These are phyloP conservation scores for Parnassius mnemosyne DNA, from an alignment of 2,888 invertebrate species.

Conservation along the genomic window DNA sequence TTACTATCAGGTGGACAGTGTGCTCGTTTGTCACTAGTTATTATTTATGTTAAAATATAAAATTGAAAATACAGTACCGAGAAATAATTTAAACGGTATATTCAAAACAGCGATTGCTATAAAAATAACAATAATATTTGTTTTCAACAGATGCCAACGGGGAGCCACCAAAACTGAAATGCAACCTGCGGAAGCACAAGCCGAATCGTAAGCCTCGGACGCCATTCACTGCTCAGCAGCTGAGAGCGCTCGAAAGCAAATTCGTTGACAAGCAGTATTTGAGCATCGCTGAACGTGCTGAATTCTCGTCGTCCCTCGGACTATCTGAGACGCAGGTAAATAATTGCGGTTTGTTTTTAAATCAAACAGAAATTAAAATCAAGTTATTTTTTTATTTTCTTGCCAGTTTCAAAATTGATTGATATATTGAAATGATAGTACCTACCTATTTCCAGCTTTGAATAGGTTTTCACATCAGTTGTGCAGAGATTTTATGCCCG, in stretches of 20 bases:
- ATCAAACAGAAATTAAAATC: no score
- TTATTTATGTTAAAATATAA: no score
- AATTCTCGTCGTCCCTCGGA: conserved; percentile 96
- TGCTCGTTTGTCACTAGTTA: no score
- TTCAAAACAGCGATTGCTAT: not conserved
- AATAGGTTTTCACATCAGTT: no score
- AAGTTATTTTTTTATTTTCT: no score
- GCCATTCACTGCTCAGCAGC: conserved; percentile 98
- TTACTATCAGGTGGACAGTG: no score
- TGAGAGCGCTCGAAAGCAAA: conserved; percentile 96
- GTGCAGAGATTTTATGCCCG: no score
- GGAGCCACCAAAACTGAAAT: conserved; percentile 92
- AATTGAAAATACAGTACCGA: no score
- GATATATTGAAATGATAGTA: no score
- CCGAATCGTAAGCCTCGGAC: conserved; percentile 98
- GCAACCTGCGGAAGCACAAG: conserved; percentile 97
- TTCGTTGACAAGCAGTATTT: conserved; percentile 98
- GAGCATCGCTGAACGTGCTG: conserved; percentile 98
- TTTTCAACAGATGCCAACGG: conserved; percentile 83
- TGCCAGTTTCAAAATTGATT: no score
- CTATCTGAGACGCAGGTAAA: conserved; percentile 80
- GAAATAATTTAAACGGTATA: not conserved
- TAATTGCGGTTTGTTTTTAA: no score
- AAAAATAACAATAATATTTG: conserved; percentile 1
- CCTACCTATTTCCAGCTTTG: no score